A percentile compares a stretch with the other conserved stretches of the same genome.
These are phyloP conservation scores for Rhogogaster chlorosoma DNA, from an alignment of 2,888 invertebrate species.

Conservation along the genomic window DNA sequence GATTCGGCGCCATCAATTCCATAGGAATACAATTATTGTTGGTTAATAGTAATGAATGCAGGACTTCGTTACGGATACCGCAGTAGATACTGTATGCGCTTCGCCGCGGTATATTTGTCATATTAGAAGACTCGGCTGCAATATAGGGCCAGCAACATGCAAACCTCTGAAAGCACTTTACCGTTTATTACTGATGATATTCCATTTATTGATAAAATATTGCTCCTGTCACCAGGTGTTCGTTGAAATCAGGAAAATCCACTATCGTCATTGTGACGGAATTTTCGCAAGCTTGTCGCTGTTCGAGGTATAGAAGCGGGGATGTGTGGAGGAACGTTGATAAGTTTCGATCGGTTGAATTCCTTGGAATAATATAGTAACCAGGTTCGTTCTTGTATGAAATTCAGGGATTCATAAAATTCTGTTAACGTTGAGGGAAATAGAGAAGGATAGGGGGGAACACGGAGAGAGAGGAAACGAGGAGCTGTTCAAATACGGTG, in stretches of 20 bases:
- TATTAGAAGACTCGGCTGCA: conserved; percentile 69
- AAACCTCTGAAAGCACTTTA: conserved; percentile 75
- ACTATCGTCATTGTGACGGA: neutral
- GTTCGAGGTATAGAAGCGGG: neutral
- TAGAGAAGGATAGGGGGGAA: neutral
- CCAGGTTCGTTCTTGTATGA: neutral
- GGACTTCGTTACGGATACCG: conserved; percentile 16
- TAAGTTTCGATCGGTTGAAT: neutral
- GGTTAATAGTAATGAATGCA: conserved; percentile 19
- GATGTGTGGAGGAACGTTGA: too few species aligned
- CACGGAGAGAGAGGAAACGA: neutral
- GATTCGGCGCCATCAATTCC: conserved; percentile 75
- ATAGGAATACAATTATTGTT: conserved; percentile 29
- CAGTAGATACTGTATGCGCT: neutral
- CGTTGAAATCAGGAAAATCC: neutral
- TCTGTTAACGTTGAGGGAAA: neutral
- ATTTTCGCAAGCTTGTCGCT: neutral
- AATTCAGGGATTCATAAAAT: neutral
- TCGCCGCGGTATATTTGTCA: conserved; percentile 67
- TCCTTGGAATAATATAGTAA: neutral
- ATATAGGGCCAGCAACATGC: conserved; percentile 62
- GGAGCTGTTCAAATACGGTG: neutral
- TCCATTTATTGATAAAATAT: conserved; percentile 62
- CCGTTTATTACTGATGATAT: conserved; percentile 71
- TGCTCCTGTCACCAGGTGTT: neutral